Base-by-base conservation (phyloP, 2,888 invertebrate genomes). In the Theretra japonica region DNA sequence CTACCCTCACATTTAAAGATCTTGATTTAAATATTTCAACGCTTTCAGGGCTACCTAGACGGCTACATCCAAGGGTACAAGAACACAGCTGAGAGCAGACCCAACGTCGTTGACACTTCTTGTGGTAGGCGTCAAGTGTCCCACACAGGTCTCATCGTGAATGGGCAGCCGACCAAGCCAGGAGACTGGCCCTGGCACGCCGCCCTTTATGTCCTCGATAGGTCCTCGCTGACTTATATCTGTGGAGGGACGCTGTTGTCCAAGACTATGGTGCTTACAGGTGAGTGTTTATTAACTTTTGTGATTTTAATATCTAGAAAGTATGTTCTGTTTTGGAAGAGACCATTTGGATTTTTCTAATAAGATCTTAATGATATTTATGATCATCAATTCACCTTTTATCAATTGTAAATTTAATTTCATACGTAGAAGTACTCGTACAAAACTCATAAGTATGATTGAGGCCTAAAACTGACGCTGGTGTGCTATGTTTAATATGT, bases 171-270 rank as follows among this genome's bases (percentile, higher is more conserved):
- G 0, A 87, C 90, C 0, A 86, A 88, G 59, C 84, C 88, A 6
- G 92, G 92, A 0, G 90, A 92, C 73, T 93, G 90, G 91, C 92
- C 92, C 0, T 93, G 92, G 92, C 93, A 92, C 76, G 85, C 79
- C 0, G 92, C 91, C 0, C 72, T 93, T 28, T 89, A 87, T 56
- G 83, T 81, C 62, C 68, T 85, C 0, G 78, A 83, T 3, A 77
- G 80, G 11, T 65, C 75, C 0, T 73, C 72, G 0, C 77, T 87
- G 5, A 83, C 79, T 28, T 91, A 90, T 59, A 88, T 86, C 7
- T 92, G 92, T 74, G 92, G 92, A 3, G 92, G 92, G 2, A 90
- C 88, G 6, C 73, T 93, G 57, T 73, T 92, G 0, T 85, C 88
- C 0, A 85, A 84, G 56, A 82, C 77, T 56, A 73, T 83, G 7